phyloP scores from a whole-genome alignment of 1,140 invertebrate species.

The Dendroctonus valens region DNA sequence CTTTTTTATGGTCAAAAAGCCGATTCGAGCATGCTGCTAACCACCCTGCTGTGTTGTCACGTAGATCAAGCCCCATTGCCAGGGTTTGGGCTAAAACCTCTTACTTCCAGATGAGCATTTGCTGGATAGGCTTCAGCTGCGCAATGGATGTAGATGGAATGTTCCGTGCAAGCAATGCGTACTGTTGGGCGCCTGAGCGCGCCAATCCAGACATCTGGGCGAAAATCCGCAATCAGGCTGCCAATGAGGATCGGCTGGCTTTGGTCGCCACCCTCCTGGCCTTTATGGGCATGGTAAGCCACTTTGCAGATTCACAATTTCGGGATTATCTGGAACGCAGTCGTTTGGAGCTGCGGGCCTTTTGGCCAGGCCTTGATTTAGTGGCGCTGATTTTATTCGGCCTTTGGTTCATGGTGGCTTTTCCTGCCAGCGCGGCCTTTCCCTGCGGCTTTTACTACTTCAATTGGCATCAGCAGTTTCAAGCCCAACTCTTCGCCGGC shows the following conservation, averaged over 20 bases:
- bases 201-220: not conserved
- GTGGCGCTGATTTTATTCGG: not conserved
- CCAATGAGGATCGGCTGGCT: not conserved
- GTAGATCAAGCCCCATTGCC: no score
- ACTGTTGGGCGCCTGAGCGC: not conserved
- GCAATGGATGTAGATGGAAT: not conserved
- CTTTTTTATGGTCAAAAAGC: no score
- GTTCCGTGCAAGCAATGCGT: not conserved
- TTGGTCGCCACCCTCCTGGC: not conserved
- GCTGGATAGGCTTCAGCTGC: not conserved
- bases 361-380: not conserved
- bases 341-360: not conserved
- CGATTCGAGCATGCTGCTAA: no score
- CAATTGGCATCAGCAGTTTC: conserved; percentile 1
- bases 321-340: not conserved
- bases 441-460: conserved; percentile 1
- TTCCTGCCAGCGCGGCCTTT: not conserved
- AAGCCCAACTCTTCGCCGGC: not conserved
- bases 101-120: not conserved
- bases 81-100: no score
- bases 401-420: not conserved
- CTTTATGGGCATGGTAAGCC: not conserved
- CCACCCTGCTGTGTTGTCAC: no score
- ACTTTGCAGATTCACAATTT: not conserved
- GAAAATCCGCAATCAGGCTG: not conserved